Percentiles rank a stretch among this genome's conserved stretches.
phyloP scores from a whole-genome alignment of 1,140 invertebrate genomes.

The Drosophila watanabei region DNA sequence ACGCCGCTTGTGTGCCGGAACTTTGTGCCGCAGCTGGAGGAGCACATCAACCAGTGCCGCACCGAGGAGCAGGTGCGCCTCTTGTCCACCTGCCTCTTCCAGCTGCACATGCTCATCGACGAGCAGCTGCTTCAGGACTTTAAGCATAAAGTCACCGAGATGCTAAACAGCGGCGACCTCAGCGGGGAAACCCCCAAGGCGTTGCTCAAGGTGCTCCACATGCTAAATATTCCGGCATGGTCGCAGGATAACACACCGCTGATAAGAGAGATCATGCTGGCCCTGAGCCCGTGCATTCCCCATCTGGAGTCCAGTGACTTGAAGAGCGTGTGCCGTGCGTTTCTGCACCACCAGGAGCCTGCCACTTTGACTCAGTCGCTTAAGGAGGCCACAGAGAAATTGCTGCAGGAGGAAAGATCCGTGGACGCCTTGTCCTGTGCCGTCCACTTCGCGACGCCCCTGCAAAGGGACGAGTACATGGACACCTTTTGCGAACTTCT shows the following conservation, averaged over 20 bases:
- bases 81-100: conserved; percentile 75
- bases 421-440: conserved; percentile 66
- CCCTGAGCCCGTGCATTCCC: conserved; percentile 31
- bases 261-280: conserved; percentile 61
- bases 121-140: conserved; percentile 50
- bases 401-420: conserved; percentile 44
- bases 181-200: conserved; percentile 52
- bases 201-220: conserved; percentile 71
- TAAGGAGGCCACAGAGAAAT: conserved; percentile 39
- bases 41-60: conserved; percentile 50
- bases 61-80: conserved; percentile 66
- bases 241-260: conserved; percentile 59
- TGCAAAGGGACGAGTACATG: conserved; percentile 75
- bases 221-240: conserved; percentile 75
- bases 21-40: conserved; percentile 62
- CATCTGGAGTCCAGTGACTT: conserved; percentile 58
- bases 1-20: conserved; percentile 64
- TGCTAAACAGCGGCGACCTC: conserved; percentile 47
- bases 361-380: conserved; percentile 53
- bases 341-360: conserved; percentile 78
- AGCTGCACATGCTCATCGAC: conserved; percentile 64
- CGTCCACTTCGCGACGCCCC: conserved; percentile 74
- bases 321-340: conserved; percentile 62
- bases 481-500: conserved; percentile 74
- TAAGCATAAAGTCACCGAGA: conserved; percentile 49